Evolutionary conservation across 2,113 vertebrate genomes (phyloP), one percentile per base, ranked within the genome.

Genomic region (Empidonax traillii): DNA sequence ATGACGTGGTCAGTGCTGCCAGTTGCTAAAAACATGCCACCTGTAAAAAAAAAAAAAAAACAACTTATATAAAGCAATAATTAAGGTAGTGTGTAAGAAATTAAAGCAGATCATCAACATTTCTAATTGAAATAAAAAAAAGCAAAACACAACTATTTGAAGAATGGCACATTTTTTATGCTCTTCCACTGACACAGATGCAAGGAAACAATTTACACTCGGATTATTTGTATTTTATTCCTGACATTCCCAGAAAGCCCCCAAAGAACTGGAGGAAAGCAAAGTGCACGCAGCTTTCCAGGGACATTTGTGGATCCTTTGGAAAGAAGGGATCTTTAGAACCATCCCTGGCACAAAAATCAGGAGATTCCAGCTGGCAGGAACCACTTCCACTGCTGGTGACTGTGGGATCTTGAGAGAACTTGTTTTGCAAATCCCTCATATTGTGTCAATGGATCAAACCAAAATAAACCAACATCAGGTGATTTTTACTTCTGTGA

Each of bases 1-100:
- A 99, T 99, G 91, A 99, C 98, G 90, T 99, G 99, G 97, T 99
- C 99, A 79, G 99, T 99, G 96, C 99, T 99, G 72, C 99, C 99
- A 89, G 99, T 99, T 85, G 98, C 99, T 97, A 99, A 97, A 96
- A 99, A 99, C 97, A 99, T 99, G 41, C 99, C 99, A 97, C 99
- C 99, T 99, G 96, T 59, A 84, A 97, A 89, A 95, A 15, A 44
- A 44, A 44, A 17, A 44, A 43, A 43, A 41, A 41, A 41, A 43
- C 35, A 35, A 35, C 35, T 35, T 35, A 43, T 12, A 91, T 33
- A 24, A 89, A 81, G 13, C 39, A 71, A 35, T 31, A 65, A 63
- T 72, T 72, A 86, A 79, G 9, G 8, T 35, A 30, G 30, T 46
- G 23, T 7, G 6, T 30, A 75, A 51, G 58, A 93, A 85, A 73